Evolutionary conservation across 2,888 invertebrate species (phyloP).

Genomic region (Tenthredo scrophulariae): DNA sequence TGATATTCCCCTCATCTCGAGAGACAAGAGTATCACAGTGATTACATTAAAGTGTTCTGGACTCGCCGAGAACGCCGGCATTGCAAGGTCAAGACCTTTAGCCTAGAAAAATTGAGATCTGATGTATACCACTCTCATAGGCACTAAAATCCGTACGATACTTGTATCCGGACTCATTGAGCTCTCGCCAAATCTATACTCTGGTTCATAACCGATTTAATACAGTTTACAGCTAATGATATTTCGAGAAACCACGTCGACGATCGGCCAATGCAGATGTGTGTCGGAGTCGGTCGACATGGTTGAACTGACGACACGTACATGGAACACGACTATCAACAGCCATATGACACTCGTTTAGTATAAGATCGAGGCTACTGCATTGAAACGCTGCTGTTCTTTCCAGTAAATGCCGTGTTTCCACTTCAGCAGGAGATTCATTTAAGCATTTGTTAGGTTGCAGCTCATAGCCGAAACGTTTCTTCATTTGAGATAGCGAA

Average conservation of each 20-base stretch:
- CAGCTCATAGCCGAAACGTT: not conserved
- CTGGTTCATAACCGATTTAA: not conserved
- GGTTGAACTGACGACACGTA: conserved; percentile 4
- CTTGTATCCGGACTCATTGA: not conserved
- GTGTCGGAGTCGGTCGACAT: not conserved
- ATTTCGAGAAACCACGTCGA: not conserved
- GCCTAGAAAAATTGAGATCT: conserved; percentile 34
- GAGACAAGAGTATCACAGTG: conserved; percentile 29
- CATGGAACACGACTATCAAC: not conserved
- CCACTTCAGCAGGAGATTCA: not conserved
- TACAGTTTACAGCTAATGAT: not conserved
- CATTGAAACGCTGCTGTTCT: not conserved
- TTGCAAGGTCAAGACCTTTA: conserved; percentile 21
- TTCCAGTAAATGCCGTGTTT: not conserved
- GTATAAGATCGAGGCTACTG: conserved; percentile 36
- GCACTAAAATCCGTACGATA: not conserved
- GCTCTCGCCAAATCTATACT: conserved; percentile 1
- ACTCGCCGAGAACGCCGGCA: not conserved
- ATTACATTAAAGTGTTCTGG: not conserved
- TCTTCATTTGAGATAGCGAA: not conserved
- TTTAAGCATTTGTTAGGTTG: not conserved
- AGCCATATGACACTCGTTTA: conserved; percentile 29
- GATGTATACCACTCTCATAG: not conserved
- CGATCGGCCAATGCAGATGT: not conserved
- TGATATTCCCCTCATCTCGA: not conserved